Conservation (phyloP, 2,797 vertebrate species). For the Synanceia verrucosa region DNA sequence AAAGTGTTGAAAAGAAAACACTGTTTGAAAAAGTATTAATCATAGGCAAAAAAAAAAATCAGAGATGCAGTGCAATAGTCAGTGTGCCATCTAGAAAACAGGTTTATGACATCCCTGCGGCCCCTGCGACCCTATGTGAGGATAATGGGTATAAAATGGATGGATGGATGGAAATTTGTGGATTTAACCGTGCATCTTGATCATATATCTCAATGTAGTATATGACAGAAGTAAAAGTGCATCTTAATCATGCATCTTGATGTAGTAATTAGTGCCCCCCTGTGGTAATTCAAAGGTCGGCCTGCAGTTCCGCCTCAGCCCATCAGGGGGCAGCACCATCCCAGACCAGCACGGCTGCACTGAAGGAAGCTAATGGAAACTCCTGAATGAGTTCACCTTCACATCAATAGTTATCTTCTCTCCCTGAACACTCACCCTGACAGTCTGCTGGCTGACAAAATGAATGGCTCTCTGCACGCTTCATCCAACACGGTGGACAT, state of each 20-base stretch:
- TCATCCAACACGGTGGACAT: slow-evolving; percentile 56
- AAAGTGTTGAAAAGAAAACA: background rate
- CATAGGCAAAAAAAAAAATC: no score
- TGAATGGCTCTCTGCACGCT: slow-evolving; percentile 77
- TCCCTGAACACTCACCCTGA: background rate
- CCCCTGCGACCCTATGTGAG: no score
- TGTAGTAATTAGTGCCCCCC: background rate
- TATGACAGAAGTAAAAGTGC: background rate
- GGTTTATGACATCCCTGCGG: no score
- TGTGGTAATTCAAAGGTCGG: slow-evolving; percentile 16
- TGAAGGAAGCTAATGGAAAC: slow-evolving; percentile 59
- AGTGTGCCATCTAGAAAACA: background rate
- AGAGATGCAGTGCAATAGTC: background rate
- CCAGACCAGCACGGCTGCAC: background rate
- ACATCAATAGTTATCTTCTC: slow-evolving; percentile 40
- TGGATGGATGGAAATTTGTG: no score
- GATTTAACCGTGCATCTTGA: no score
- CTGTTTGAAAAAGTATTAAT: no score
- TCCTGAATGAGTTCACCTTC: slow-evolving; percentile 77
- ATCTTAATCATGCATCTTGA: background rate
- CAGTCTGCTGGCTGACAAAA: slow-evolving; percentile 28
- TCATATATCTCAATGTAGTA: no score
- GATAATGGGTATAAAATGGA: no score
- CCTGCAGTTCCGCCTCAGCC: slow-evolving; percentile 8
- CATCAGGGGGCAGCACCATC: slow-evolving; percentile 59